Percentiles rank a stretch among this genome's conserved stretches.
These are phyloP conservation scores for Tipula helvola DNA, from an alignment of 2,888 invertebrate genomes.

Conservation along the genomic window DNA sequence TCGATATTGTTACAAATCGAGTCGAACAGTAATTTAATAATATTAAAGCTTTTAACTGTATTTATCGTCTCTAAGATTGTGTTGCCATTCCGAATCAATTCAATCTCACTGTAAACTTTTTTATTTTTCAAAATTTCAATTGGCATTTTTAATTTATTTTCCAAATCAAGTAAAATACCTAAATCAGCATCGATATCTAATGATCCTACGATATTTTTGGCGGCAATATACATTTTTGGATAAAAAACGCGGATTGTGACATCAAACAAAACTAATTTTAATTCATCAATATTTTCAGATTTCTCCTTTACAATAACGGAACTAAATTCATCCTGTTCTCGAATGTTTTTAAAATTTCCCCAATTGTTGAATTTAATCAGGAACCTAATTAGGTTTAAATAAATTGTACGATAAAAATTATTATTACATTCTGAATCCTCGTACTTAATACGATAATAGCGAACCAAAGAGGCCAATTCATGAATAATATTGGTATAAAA, in stretches of 20 bases:
- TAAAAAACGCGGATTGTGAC: conserved; percentile 18
- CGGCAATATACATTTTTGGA: conserved; percentile 17
- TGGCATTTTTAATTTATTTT: conserved; percentile 17
- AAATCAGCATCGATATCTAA: conserved; percentile 12
- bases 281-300: conserved; percentile 13
- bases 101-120: conserved; percentile 12
- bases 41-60: conserved; percentile 23
- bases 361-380: neutral
- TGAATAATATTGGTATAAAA: neutral
- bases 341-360: neutral
- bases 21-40: conserved; percentile 23
- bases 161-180: conserved; percentile 18
- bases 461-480: neutral
- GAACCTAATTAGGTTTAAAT: neutral
- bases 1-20: conserved; percentile 19
- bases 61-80: conserved; percentile 21
- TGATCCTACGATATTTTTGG: neutral
- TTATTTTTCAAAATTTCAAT: conserved; percentile 18
- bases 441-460: neutral
- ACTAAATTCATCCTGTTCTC: neutral
- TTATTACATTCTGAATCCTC: neutral
- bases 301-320: neutral
- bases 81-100: conserved; percentile 18
- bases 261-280: conserved; percentile 20
- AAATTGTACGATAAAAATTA: neutral